Evolutionary conservation across 1,140 invertebrate genomes (phyloP).

Genomic region (Penaeus chinensis): DNA sequence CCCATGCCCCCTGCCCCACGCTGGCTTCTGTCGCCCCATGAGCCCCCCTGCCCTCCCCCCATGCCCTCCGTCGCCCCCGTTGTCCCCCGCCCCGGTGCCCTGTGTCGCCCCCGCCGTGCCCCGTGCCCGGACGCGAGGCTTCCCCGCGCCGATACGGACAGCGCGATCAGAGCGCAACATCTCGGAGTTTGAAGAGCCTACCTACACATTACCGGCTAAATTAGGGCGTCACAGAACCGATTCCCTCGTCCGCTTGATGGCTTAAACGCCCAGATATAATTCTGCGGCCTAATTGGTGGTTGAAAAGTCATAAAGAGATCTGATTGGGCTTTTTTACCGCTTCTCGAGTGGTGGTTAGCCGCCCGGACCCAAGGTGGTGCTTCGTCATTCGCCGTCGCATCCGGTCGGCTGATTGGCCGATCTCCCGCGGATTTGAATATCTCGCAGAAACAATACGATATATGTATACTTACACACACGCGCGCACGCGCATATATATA

Average conservation of each 20-base stretch:
- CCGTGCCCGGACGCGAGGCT: not conserved
- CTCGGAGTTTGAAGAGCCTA: constrained; percentile 37
- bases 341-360: not conserved
- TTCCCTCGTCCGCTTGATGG: constrained; percentile 44
- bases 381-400: no score
- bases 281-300: constrained; percentile 46
- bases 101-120: not conserved
- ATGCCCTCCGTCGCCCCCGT: no score
- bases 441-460: constrained; percentile 11
- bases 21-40: no score
- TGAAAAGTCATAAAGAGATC: constrained; percentile 48
- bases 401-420: constrained; percentile 14
- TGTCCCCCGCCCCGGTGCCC: not conserved
- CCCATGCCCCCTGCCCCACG: no score
- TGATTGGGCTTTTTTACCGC: constrained; percentile 42
- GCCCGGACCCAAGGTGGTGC: no score
- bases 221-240: constrained; percentile 49
- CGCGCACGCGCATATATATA: not conserved
- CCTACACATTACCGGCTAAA: constrained; percentile 42
- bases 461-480: not conserved
- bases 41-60: no score
- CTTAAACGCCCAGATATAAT: constrained; percentile 57
- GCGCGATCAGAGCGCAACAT: constrained; percentile 36
- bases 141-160: constrained; percentile 29
- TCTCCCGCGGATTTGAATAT: constrained; percentile 30